Conservation (phyloP, 1,140 invertebrate species). For the Solenopsis fugax region DNA sequence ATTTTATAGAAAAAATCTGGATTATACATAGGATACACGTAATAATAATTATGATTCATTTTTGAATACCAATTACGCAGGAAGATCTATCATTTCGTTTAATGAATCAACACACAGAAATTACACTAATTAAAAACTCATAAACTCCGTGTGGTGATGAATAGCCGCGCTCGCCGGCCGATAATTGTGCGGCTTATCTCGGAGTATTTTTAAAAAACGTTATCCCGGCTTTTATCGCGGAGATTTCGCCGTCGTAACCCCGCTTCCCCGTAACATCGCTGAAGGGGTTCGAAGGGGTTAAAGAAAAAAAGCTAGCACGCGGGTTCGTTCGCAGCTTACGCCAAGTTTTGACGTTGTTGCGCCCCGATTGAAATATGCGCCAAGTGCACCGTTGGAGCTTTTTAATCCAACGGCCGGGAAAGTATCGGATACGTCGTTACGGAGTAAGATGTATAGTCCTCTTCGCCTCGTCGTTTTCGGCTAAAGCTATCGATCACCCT, state of each 20-base stretch:
- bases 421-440: slow-evolving; percentile 64
- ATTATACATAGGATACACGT: not conserved
- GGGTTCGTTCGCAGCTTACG: slow-evolving; percentile 48
- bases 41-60: not conserved
- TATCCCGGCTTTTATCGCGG: slow-evolving; percentile 42
- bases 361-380: slow-evolving; percentile 64
- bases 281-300: slow-evolving; percentile 47
- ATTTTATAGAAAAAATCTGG: not conserved
- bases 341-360: slow-evolving; percentile 65
- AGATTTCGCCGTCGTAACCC: slow-evolving; percentile 33
- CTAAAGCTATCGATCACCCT: slow-evolving; percentile 57
- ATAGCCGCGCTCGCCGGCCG: slow-evolving; percentile 21
- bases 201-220: slow-evolving; percentile 17
- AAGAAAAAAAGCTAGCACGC: slow-evolving; percentile 29
- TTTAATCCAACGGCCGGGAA: slow-evolving; percentile 61
- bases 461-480: slow-evolving; percentile 59
- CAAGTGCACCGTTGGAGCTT: slow-evolving; percentile 59
- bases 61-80: slow-evolving; percentile 31
- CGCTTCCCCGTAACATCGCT: slow-evolving; percentile 23
- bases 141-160: slow-evolving; percentile 52
- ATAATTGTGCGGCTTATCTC: slow-evolving; percentile 53
- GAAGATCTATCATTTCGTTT: slow-evolving; percentile 41
- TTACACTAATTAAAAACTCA: slow-evolving; percentile 60
- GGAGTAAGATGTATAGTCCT: slow-evolving; percentile 64
- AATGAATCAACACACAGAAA: slow-evolving; percentile 42